Conservation (phyloP, 1,140 invertebrate species). For the Drosophila mayri region DNA sequence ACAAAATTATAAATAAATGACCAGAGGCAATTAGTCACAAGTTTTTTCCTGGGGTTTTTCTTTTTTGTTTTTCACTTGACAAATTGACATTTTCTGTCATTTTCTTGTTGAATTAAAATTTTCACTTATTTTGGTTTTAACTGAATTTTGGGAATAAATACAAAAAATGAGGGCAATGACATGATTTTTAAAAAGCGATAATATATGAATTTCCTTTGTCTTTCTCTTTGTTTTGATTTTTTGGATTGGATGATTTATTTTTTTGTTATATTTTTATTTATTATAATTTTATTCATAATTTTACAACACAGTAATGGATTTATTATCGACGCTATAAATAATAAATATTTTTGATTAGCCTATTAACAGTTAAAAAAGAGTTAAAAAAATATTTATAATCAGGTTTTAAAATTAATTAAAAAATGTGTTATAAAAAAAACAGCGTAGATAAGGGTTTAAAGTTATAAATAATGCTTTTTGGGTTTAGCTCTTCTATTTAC, state of each 20-base stretch:
- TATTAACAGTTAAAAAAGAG: too few relatives aligned
- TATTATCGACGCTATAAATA: not conserved
- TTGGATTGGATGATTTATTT: not conserved
- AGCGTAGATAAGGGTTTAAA: too few relatives aligned
- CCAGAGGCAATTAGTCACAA: slow-evolving; percentile 20
- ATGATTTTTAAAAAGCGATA: not conserved
- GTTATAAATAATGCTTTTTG: not conserved
- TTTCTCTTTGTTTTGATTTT: not conserved
- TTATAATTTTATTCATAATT: not conserved
- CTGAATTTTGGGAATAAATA: not conserved
- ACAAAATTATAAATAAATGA: slow-evolving; percentile 16
- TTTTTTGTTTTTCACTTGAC: not conserved
- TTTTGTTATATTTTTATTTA: not conserved
- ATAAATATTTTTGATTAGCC: not conserved
- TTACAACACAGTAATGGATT: not conserved
- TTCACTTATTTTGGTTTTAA: slow-evolving; percentile 4
- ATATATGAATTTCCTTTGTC: not conserved
- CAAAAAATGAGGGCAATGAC: not conserved
- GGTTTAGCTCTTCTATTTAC: not conserved
- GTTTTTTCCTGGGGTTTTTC: not conserved
- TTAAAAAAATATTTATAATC: too few relatives aligned
- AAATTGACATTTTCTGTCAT: slow-evolving; percentile 12
- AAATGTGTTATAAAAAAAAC: too few relatives aligned
- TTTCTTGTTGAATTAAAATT: slow-evolving; percentile 8
- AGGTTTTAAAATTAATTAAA: too few relatives aligned